A percentile compares a stretch with the other conserved stretches of the same genome.
Conservation (phyloP, 2,888 invertebrate species). For the Drosophila austrosaltans region DNA sequence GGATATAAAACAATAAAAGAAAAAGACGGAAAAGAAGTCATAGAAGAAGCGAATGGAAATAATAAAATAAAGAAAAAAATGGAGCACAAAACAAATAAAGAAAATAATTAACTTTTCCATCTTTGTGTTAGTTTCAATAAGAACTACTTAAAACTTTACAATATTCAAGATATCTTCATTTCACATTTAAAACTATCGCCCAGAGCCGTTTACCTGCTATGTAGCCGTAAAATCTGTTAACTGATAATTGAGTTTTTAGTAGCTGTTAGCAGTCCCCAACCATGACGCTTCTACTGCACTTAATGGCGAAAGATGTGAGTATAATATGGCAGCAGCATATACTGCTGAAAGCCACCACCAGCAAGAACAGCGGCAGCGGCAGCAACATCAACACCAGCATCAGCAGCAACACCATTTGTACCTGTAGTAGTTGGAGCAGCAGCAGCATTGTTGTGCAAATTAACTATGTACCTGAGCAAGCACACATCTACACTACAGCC, state of each 20-base stretch:
- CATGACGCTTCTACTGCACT: slow-evolving; percentile 34
- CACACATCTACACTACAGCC: neutral
- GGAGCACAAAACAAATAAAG: too few species aligned
- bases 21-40: too few species aligned
- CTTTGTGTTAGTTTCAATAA: neutral
- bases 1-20: too few species aligned
- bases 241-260: slow-evolving; percentile 75
- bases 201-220: neutral
- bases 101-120: neutral
- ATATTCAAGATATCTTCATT: neutral
- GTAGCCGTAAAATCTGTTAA: slow-evolving; percentile 48
- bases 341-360: slow-evolving; percentile 1
- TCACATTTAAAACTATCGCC: neutral
- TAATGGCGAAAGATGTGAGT: slow-evolving; percentile 40
- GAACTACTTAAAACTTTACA: neutral
- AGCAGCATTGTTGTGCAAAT: slow-evolving; percentile 68
- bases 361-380: slow-evolving; percentile 15
- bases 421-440: slow-evolving; percentile 12
- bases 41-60: too few species aligned
- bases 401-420: neutral
- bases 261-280: slow-evolving; percentile 67
- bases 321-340: slow-evolving; percentile 23
- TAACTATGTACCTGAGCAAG: slow-evolving; percentile 45
- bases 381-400: neutral
- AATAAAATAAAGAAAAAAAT: too few species aligned